Conservation (phyloP, 2,113 vertebrate genomes). For the Oenanthe oenanthe region DNA sequence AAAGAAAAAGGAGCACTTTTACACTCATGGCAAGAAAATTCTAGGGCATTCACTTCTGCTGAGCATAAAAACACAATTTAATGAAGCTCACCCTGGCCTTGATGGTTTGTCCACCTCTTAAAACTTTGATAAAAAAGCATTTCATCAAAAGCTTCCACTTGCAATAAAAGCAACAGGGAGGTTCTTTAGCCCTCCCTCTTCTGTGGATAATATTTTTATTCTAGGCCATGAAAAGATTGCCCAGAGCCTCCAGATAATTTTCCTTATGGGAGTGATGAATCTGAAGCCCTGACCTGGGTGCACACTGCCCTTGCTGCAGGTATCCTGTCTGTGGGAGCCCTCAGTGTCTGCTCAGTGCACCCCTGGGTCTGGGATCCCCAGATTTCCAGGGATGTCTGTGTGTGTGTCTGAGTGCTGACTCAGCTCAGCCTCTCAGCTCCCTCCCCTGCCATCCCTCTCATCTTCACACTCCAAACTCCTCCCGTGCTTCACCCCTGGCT, state of each 20-base stretch:
- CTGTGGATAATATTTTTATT: background rate
- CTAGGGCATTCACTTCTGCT: background rate
- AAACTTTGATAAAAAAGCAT: background rate
- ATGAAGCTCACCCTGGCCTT: background rate
- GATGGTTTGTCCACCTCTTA: background rate
- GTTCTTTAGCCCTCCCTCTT: background rate
- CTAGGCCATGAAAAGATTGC: background rate
- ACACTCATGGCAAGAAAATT: background rate
- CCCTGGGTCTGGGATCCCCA: background rate
- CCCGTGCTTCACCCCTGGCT: no score
- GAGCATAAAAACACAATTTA: background rate
- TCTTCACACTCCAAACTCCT: background rate
- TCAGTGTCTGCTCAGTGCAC: accelerated
- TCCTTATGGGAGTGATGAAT: background rate
- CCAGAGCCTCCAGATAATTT: background rate
- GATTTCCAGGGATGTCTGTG: background rate
- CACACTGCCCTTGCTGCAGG: background rate
- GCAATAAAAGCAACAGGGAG: background rate
- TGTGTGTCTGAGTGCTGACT: no score
- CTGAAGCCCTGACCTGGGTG: background rate
- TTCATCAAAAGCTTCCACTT: background rate
- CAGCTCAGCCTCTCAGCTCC: background rate
- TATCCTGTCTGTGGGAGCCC: background rate
- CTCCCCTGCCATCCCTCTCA: background rate
- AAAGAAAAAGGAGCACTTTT: background rate